Conservation (phyloP, 2,888 invertebrate genomes). For the Acleris sparsana region DNA sequence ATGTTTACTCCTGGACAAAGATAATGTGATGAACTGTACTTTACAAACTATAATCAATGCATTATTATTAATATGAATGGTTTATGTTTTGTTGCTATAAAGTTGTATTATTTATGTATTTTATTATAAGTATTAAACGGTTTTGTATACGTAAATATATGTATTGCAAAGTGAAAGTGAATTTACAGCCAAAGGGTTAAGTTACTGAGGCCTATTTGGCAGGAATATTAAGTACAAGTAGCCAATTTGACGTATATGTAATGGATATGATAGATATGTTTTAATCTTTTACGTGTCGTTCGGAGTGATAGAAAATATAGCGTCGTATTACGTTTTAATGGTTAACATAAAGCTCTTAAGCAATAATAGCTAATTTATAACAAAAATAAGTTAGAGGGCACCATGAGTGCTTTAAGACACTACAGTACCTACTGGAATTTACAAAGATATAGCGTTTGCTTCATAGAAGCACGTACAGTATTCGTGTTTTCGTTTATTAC, state of each 20-base stretch:
- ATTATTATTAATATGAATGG: slow-evolving; percentile 44
- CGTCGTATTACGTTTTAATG: not conserved
- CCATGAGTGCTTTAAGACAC: no score
- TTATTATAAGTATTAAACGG: slow-evolving; percentile 63
- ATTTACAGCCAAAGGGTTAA: slow-evolving; percentile 57
- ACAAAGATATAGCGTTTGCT: no score
- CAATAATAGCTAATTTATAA: no score
- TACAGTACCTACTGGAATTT: no score
- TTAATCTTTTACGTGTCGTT: slow-evolving; percentile 8
- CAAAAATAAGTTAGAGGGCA: no score
- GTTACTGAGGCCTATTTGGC: slow-evolving; percentile 25
- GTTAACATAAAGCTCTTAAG: not conserved
- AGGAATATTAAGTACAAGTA: slow-evolving; percentile 34
- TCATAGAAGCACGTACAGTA: no score
- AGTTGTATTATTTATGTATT: slow-evolving; percentile 66
- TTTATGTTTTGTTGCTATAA: slow-evolving; percentile 54
- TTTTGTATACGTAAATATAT: slow-evolving; percentile 53
- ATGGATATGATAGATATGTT: slow-evolving; percentile 11
- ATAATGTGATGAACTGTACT: slow-evolving; percentile 43
- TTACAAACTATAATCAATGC: slow-evolving; percentile 48
- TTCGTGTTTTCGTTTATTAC: not conserved
- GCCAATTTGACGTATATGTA: slow-evolving; percentile 20
- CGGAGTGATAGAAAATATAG: slow-evolving; percentile 16
- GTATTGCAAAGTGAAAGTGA: slow-evolving; percentile 52
- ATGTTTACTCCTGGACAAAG: slow-evolving; percentile 38